Evolutionary conservation across 1,140 invertebrate genomes (phyloP), one percentile per base, ranked within the genome.

Genomic region (Parasteatoda tepidariorum): DNA sequence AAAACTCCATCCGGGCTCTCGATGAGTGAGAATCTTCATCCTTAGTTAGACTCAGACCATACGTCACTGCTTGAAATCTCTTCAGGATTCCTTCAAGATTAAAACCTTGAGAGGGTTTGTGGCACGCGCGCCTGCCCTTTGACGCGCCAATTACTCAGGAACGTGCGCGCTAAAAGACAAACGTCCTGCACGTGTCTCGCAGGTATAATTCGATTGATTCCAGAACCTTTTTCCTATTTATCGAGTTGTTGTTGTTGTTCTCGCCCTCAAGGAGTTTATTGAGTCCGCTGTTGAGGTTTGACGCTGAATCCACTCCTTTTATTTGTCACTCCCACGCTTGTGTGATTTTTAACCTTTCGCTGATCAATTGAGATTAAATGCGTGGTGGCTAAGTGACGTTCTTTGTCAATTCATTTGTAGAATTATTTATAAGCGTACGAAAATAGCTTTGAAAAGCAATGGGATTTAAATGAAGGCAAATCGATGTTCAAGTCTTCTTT

Each of bases 61-160:
- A 34, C 34, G 55, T 75, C 57, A 75, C 26, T n/a, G 34, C n/a
- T n/a, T 34, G 70, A 6, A 4, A 24, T 0, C 24, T 28, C 18
- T 18, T 55, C 41, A 18, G 18, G 24, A 26, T 30, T 9, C 15
- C 57, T 57, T 34, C 30, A 31, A 75, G 55, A 57, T 61, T 75
- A 31, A 75, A 75, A 75, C 55, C 57, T 33, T 54, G 18, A 59
- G 57, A n/a, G n/a, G 7, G 24, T 26, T 18, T 48, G 9, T 55
- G 48, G 55, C 31, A 34, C 74, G 48, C 74, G 74, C 74, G 74
- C 74, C 62, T 31, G 26, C 22, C 26, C 59, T 54, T 75, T 75
- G 73, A 78, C 74, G 74, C 74, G 74, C 74, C 74, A 66, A 78
- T 78, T 78, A 78, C 74, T 78, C 74, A 78, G 38, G 61, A 61